A percentile compares a stretch with the other conserved stretches of the same genome.
Evolutionary conservation across 2,888 invertebrate species (phyloP).

Genomic region (Andrena flavipes): DNA sequence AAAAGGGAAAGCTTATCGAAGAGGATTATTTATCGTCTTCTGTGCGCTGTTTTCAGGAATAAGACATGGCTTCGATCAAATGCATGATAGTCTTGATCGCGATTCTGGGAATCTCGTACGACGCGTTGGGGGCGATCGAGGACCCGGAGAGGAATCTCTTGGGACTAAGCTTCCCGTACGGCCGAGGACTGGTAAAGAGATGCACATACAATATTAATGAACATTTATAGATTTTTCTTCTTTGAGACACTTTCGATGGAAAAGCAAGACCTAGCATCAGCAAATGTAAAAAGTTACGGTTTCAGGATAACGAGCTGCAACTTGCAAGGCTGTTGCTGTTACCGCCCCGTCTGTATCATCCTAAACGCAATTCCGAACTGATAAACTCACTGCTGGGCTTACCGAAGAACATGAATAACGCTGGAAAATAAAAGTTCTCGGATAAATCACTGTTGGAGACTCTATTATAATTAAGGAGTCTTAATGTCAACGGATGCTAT

Average conservation of each 20-base stretch:
- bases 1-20: neutral
- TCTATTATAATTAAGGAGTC: neutral
- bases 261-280: neutral
- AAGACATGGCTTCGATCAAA: conserved; percentile 52
- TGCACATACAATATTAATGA: neutral
- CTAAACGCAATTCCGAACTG: conserved; percentile 90
- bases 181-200: conserved; percentile 68
- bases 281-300: conserved; percentile 2
- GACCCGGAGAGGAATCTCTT: conserved; percentile 68
- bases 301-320: conserved; percentile 79
- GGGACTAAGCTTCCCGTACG: conserved; percentile 60
- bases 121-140: conserved; percentile 60
- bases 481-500: conserved; percentile 5
- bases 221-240: neutral
- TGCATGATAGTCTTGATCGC: conserved; percentile 49
- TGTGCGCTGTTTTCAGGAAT: neutral
- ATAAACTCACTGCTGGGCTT: conserved; percentile 91
- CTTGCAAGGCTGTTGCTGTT: conserved; percentile 74
- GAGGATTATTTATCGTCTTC: neutral
- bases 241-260: neutral
- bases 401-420: conserved; percentile 91
- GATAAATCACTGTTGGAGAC: neutral
- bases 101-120: conserved; percentile 56
- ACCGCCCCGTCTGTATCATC: conserved; percentile 77
- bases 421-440: conserved; percentile 86